A percentile compares a stretch with the other conserved stretches of the same genome.
Conservation (phyloP, 1,140 invertebrate species). For the Drosophila azteca region DNA sequence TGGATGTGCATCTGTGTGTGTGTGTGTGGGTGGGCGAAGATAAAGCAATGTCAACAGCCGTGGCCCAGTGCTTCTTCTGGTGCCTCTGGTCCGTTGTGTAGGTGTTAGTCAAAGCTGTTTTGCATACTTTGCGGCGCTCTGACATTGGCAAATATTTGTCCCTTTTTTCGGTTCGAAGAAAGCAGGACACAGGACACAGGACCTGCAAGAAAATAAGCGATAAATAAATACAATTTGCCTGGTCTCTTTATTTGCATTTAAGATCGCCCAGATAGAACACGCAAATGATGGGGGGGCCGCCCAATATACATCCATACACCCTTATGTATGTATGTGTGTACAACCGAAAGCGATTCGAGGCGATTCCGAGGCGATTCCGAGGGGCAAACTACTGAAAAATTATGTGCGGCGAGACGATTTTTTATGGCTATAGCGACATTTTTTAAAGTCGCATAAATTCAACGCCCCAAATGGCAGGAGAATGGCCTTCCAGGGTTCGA, state of each 20-base stretch:
- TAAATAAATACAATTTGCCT: constrained; percentile 81
- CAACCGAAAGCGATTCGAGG: constrained; percentile 9
- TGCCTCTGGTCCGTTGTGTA: constrained; percentile 34
- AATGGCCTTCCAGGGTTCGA: background rate
- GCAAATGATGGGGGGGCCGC: constrained; percentile 44
- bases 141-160: constrained; percentile 78
- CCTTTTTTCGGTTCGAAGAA: constrained; percentile 59
- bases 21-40: constrained; percentile 2
- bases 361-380: constrained; percentile 14
- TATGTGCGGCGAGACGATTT: constrained; percentile 46
- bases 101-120: constrained; percentile 75
- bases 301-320: constrained; percentile 7
- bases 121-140: constrained; percentile 74
- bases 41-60: constrained; percentile 42
- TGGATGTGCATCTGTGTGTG: constrained; percentile 1
- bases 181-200: too few species aligned
- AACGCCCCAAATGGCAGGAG: background rate
- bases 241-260: constrained; percentile 73
- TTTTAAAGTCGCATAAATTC: constrained; percentile 60
- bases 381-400: constrained; percentile 59
- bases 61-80: constrained; percentile 2
- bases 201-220: constrained; percentile 72
- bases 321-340: too few species aligned
- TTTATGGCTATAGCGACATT: constrained; percentile 37
- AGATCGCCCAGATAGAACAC: constrained; percentile 75